A percentile compares a stretch with the other conserved stretches of the same genome.
Conservation (phyloP, 2,888 invertebrate genomes). For the Orthonevra nobilis region DNA sequence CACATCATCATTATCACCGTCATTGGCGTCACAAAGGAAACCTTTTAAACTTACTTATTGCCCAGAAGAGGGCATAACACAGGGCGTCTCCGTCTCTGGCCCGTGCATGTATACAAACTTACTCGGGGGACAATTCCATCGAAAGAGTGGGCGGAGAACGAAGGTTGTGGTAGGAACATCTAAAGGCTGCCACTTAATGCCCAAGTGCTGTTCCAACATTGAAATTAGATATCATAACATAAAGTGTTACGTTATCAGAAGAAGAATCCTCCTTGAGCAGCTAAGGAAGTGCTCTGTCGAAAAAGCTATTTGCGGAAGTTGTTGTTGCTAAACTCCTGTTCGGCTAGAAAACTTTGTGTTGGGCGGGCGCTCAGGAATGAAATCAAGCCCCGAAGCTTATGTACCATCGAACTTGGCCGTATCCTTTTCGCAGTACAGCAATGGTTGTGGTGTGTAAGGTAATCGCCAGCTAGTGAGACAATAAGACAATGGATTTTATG, state of each 20-base stretch:
- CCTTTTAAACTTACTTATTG: slow-evolving; percentile 53
- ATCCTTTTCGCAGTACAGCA: slow-evolving; percentile 36
- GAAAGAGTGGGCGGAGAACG: not conserved
- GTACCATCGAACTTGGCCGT: slow-evolving; percentile 22
- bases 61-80: not conserved
- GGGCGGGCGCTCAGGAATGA: slow-evolving; percentile 8
- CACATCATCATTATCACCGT: slow-evolving; percentile 61
- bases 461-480: slow-evolving; percentile 50
- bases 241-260: slow-evolving; percentile 63
- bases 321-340: slow-evolving; percentile 49
- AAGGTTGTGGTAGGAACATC: slow-evolving; percentile 44
- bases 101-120: slow-evolving; percentile 26
- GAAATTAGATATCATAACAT: slow-evolving; percentile 69
- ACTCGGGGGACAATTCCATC: too few relatives aligned
- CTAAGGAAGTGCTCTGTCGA: slow-evolving; percentile 49
- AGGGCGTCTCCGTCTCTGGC: not conserved
- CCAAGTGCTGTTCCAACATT: slow-evolving; percentile 70
- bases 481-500: slow-evolving; percentile 47
- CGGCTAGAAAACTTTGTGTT: slow-evolving; percentile 1
- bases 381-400: slow-evolving; percentile 46
- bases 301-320: slow-evolving; percentile 66
- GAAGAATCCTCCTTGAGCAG: slow-evolving; percentile 56
- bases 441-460: slow-evolving; percentile 49
- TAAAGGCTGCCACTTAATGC: slow-evolving; percentile 54
- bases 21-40: slow-evolving; percentile 58